phyloP scores from a whole-genome alignment of 1,140 invertebrate species.

The Bombus waltoni region DNA sequence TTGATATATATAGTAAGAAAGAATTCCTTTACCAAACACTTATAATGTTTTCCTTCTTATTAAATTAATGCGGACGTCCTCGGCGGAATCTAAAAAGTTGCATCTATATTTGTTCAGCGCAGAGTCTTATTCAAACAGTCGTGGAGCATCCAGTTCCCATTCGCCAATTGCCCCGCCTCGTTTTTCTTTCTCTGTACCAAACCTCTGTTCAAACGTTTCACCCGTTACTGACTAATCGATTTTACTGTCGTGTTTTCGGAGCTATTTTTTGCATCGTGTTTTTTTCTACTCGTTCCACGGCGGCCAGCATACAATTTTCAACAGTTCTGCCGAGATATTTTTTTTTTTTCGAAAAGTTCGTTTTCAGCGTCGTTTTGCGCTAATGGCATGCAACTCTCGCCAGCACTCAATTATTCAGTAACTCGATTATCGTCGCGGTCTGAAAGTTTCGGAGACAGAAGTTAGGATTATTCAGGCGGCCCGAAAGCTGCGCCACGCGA shows the following conservation, averaged over 20 bases:
- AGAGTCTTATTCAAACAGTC: neutral
- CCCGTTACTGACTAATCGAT: neutral
- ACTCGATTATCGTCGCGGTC: neutral
- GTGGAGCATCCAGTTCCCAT: neutral
- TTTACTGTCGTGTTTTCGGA: neutral
- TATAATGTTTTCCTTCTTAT: neutral
- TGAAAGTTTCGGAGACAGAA: neutral
- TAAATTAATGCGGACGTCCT: neutral
- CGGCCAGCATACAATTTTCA: neutral
- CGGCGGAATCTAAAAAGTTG: neutral
- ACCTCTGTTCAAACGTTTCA: neutral
- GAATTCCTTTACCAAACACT: too few species aligned
- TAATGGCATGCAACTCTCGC: too few species aligned
- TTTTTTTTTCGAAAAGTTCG: neutral
- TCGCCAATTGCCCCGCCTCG: neutral
- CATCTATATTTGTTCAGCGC: neutral
- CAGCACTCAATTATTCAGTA: neutral
- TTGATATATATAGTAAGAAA: too few species aligned
- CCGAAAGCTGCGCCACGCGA: neutral
- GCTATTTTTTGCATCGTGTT: neutral
- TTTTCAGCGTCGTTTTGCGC: neutral
- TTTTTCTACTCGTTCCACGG: neutral
- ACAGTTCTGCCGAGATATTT: neutral
- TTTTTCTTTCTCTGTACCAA: neutral
- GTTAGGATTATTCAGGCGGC: slow-evolving; percentile 18